These are phyloP conservation scores for Acropternis orthonyx DNA, from an alignment of 2,797 vertebrate species.

Conservation along the genomic window DNA sequence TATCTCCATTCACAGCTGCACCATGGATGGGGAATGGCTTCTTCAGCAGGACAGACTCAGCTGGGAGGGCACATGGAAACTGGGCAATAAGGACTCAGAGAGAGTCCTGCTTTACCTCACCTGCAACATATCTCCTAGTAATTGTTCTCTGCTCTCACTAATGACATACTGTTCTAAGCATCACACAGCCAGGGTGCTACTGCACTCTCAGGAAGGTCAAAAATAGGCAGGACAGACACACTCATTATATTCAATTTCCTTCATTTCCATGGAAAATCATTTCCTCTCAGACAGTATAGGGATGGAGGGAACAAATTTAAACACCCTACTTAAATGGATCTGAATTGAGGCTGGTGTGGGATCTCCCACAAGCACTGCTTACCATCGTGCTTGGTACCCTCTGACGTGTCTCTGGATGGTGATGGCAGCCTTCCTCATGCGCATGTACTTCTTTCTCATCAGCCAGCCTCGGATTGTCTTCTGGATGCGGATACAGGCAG, in stretches of 20 bases:
- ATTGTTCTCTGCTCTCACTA: neutral
- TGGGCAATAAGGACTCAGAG: neutral
- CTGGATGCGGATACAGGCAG: slow-evolving; percentile 96
- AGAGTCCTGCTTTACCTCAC: neutral
- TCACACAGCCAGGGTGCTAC: neutral
- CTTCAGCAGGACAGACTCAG: neutral
- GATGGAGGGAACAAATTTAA: neutral
- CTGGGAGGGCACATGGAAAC: neutral
- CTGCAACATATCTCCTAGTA: neutral
- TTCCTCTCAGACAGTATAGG: neutral
- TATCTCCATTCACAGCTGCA: neutral
- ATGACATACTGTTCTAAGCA: neutral
- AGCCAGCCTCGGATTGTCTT: slow-evolving; percentile 98
- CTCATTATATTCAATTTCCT: neutral
- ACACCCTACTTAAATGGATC: neutral
- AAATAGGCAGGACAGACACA: neutral
- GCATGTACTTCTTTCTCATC: slow-evolving; percentile 91
- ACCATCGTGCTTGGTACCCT: slow-evolving; percentile 97
- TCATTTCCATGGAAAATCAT: neutral
- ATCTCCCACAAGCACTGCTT: slow-evolving; percentile 53
- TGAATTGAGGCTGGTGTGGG: neutral
- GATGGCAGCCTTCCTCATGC: slow-evolving; percentile 88
- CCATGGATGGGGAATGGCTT: neutral
- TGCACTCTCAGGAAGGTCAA: neutral
- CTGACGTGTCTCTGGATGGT: slow-evolving; percentile 92